These are phyloP conservation scores for Drosophila anceps DNA, from an alignment of 2,888 invertebrate genomes.

Conservation along the genomic window DNA sequence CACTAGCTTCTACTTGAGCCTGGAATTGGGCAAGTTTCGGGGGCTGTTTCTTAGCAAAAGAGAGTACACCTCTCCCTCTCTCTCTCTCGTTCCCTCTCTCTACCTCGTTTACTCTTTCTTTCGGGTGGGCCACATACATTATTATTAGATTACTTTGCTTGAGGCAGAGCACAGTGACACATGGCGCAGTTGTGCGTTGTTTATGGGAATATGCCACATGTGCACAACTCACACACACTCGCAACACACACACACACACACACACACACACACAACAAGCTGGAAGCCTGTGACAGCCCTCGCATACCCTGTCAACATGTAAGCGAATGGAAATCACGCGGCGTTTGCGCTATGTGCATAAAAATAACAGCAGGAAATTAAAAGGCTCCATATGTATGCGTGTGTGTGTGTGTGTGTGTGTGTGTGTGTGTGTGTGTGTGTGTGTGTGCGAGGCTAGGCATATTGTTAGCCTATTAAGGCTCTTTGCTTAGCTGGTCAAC, in stretches of 20 bases:
- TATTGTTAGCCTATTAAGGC: slow-evolving; percentile 53
- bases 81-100: neutral
- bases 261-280: slow-evolving; percentile 1
- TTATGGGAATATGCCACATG: slow-evolving; percentile 74
- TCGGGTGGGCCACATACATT: slow-evolving; percentile 51
- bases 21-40: neutral
- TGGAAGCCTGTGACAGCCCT: neutral
- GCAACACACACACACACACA: neutral
- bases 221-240: slow-evolving; percentile 42
- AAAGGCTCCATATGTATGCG: slow-evolving; percentile 65
- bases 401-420: neutral
- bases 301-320: slow-evolving; percentile 27
- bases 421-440: slow-evolving; percentile 13
- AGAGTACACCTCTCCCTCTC: too few species aligned
- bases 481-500: slow-evolving; percentile 49
- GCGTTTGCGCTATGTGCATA: slow-evolving; percentile 64
- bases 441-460: slow-evolving; percentile 16
- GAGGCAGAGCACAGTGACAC: slow-evolving; percentile 37
- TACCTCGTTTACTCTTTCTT: slow-evolving; percentile 5
- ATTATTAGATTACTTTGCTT: slow-evolving; percentile 63
- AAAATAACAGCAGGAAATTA: slow-evolving; percentile 80
- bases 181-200: slow-evolving; percentile 51
- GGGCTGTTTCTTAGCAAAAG: slow-evolving; percentile 7
- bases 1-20: slow-evolving; percentile 22
- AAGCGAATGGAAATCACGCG: slow-evolving; percentile 76